These are phyloP conservation scores for Drosophila formosana DNA, from an alignment of 2,888 invertebrate genomes.

Conservation along the genomic window DNA sequence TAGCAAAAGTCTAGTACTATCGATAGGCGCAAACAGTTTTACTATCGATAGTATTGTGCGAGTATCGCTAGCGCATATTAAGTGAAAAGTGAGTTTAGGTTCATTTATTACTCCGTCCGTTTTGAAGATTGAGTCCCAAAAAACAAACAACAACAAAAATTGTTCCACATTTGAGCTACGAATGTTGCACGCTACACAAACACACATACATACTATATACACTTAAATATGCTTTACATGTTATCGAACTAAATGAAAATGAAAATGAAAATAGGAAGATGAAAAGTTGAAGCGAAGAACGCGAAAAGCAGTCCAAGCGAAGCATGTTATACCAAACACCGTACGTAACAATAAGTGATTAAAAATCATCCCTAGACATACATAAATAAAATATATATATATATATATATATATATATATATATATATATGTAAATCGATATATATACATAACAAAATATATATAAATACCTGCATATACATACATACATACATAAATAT, in stretches of 20 bases:
- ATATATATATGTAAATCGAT: conserved; percentile 40
- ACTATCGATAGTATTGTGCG: not conserved
- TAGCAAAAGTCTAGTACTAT: no score
- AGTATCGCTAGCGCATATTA: conserved; percentile 1
- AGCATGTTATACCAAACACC: conserved; percentile 81
- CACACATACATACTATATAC: conserved; percentile 9
- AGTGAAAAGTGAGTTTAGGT: conserved; percentile 33
- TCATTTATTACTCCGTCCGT: conserved; percentile 50
- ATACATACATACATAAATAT: conserved; percentile 28
- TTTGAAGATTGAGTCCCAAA: conserved; percentile 29
- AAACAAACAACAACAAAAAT: not conserved
- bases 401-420: conserved; percentile 42
- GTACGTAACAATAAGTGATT: conserved; percentile 84
- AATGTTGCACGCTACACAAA: conserved; percentile 25
- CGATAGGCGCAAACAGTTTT: no score
- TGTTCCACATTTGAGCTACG: not conserved
- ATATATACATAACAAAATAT: conserved; percentile 40
- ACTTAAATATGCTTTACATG: conserved; percentile 61
- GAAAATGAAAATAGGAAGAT: conserved; percentile 11
- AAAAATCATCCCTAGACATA: conserved; percentile 82
- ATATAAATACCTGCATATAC: conserved; percentile 38
- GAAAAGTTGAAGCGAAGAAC: not conserved
- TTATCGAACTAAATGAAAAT: conserved; percentile 38
- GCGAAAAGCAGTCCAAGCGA: conserved; percentile 58
- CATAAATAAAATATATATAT: conserved; percentile 40